phyloP scores from a whole-genome alignment of 2,797 vertebrate genomes.

The Anguilla anguilla region DNA sequence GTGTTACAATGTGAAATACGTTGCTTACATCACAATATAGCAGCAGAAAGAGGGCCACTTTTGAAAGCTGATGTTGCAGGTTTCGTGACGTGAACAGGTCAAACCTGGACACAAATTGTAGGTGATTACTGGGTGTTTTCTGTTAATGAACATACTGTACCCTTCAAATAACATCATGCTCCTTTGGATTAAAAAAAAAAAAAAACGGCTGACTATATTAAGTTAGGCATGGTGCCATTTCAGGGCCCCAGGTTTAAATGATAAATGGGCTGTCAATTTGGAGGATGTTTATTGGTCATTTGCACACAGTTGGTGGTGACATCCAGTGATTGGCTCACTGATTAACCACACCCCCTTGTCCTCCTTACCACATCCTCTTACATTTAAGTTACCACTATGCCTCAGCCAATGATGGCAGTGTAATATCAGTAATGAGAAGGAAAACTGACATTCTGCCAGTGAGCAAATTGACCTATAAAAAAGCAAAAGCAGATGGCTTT shows the following conservation, averaged over 20 bases:
- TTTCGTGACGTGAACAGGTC: background rate
- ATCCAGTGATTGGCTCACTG: background rate
- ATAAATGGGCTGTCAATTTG: background rate
- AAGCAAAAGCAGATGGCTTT: background rate
- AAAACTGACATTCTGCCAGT: background rate
- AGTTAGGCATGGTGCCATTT: background rate
- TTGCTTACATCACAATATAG: background rate
- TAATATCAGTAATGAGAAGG: background rate
- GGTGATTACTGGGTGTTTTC: background rate
- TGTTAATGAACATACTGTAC: background rate
- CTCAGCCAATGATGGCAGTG: background rate
- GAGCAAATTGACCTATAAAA: background rate
- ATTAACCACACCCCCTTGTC: background rate
- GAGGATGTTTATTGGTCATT: conserved; percentile 1
- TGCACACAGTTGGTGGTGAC: background rate
- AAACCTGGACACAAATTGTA: background rate
- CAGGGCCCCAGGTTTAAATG: background rate
- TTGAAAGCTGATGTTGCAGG: background rate
- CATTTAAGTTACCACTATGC: background rate
- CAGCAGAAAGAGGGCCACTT: background rate
- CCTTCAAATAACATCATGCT: background rate
- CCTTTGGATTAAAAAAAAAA: background rate
- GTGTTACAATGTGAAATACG: background rate
- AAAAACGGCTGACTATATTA: background rate
- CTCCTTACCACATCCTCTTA: background rate